Evolutionary conservation across 2,797 vertebrate genomes (phyloP).

Genomic region (Acipenser oxyrinchus): DNA sequence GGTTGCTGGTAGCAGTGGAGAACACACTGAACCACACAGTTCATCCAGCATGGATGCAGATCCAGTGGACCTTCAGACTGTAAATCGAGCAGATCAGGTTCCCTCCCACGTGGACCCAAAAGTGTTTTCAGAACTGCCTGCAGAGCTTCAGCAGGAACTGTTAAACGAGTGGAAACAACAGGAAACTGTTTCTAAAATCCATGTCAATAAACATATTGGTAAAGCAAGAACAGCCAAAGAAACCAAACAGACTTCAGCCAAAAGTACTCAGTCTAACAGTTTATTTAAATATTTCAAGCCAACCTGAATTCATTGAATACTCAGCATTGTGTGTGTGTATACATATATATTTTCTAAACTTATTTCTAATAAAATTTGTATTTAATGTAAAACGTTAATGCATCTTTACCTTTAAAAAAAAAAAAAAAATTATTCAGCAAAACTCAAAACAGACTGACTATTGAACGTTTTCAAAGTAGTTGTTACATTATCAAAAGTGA

Average conservation of each 20-base stretch:
- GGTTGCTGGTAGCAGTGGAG: not conserved
- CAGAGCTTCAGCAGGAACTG: constrained; percentile 69
- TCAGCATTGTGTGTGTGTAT: constrained; percentile 3
- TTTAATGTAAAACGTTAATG: no score
- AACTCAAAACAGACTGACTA: no score
- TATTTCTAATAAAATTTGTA: no score
- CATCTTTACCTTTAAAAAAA: no score
- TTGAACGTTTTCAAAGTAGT: no score
- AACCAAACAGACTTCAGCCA: constrained; percentile 30
- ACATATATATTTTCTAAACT: not conserved
- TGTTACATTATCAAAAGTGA: no score
- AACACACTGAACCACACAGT: constrained; percentile 3
- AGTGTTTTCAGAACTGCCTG: constrained; percentile 66
- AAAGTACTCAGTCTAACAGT: constrained; percentile 45
- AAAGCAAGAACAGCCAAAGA: constrained; percentile 36
- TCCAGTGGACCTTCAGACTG: not conserved
- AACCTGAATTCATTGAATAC: constrained; percentile 22
- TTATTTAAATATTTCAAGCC: constrained; percentile 73
- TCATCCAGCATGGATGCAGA: constrained; percentile 3
- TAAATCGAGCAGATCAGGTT: constrained; percentile 26
- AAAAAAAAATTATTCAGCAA: no score
- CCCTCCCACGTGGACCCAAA: constrained; percentile 64
- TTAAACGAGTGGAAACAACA: constrained; percentile 67
- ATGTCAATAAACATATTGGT: constrained; percentile 30
- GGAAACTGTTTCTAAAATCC: constrained; percentile 39